These are phyloP conservation scores for Asobara japonica DNA, from an alignment of 1,140 invertebrate genomes.

Conservation along the genomic window DNA sequence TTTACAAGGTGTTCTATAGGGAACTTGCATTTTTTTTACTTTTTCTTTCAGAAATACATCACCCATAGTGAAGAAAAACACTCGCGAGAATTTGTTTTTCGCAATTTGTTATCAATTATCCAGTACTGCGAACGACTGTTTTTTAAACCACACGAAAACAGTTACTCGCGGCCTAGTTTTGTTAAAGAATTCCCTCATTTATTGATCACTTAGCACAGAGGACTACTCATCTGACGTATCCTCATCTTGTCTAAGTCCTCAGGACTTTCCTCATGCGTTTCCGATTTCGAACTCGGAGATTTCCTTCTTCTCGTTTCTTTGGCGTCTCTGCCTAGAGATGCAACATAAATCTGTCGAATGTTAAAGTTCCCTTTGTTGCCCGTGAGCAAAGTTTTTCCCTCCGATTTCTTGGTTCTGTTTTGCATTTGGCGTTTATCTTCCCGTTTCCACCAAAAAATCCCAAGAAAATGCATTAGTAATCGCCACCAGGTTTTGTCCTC, in stretches of 20 bases:
- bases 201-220: conserved; percentile 33
- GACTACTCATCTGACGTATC: conserved; percentile 40
- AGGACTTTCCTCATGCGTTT: conserved; percentile 2
- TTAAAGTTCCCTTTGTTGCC: background rate
- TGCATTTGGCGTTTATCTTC: background rate
- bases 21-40: no score
- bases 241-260: conserved; percentile 11
- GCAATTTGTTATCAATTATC: background rate
- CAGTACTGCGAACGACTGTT: background rate
- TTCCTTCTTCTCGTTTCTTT: conserved; percentile 35
- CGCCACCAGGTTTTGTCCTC: conserved; percentile 21
- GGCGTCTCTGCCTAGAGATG: conserved; percentile 11
- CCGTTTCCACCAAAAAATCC: background rate
- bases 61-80: no score
- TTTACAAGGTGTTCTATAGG: no score
- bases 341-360: conserved; percentile 10
- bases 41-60: no score
- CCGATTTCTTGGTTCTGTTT: conserved; percentile 10
- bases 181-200: background rate
- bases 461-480: conserved; percentile 20
- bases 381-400: background rate
- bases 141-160: no score
- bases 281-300: conserved; percentile 17
- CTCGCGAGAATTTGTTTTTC: no score
- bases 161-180: no score